Conservation (phyloP, 2,888 invertebrate species). For the Idaea dimidiata region DNA sequence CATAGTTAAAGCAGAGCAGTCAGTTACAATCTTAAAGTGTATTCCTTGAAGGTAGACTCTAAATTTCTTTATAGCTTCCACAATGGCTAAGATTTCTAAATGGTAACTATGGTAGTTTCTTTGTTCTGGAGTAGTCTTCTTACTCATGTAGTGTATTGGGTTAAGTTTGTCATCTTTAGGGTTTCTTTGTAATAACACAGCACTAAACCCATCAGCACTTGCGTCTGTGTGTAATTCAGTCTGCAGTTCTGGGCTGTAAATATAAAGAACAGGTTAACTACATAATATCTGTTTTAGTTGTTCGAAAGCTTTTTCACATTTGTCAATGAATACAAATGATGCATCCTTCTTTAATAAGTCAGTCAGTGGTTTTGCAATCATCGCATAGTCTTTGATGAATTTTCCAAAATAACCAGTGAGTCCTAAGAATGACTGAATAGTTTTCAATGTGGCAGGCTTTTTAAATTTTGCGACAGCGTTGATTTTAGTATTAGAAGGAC, state of each 20-base stretch:
- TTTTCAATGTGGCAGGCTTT: conserved; percentile 20
- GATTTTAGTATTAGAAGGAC: conserved; percentile 25
- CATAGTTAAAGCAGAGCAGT: conserved; percentile 18
- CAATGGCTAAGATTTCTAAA: conserved; percentile 26
- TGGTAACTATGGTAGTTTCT: conserved; percentile 26
- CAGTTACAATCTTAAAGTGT: conserved; percentile 21
- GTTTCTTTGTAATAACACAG: conserved; percentile 22
- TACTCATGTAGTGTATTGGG: conserved; percentile 28
- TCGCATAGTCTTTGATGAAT: conserved; percentile 23
- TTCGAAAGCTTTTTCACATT: conserved; percentile 17
- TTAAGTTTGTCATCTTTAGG: conserved; percentile 21
- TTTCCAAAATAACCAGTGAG: conserved; percentile 16
- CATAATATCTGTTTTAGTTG: conserved; percentile 24
- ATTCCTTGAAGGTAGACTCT: conserved; percentile 25
- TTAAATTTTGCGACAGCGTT: conserved; percentile 23
- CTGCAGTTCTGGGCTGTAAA: conserved; percentile 15
- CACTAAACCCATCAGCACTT: conserved; percentile 16
- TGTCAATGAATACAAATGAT: conserved; percentile 20
- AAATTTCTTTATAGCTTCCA: conserved; percentile 27
- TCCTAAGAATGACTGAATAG: conserved; percentile 26
- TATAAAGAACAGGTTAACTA: conserved; percentile 19
- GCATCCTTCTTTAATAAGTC: conserved; percentile 22
- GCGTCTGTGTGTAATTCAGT: conserved; percentile 31
- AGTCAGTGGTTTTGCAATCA: conserved; percentile 30
- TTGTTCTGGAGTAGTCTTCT: conserved; percentile 22